Evolutionary conservation across 2,888 invertebrate genomes (phyloP).

Genomic region (Dryococelus australis): DNA sequence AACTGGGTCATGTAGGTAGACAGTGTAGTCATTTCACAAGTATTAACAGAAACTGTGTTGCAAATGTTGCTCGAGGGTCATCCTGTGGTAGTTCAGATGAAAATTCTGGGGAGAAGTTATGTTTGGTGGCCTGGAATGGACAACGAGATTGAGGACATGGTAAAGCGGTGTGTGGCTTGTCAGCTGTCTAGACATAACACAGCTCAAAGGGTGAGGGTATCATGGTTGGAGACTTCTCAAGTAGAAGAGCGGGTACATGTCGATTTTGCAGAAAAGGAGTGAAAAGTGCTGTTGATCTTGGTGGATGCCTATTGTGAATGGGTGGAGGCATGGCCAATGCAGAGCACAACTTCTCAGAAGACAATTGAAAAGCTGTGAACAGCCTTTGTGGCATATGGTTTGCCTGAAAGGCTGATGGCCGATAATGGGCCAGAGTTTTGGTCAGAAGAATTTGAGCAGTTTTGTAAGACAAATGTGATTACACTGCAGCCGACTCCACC

Average conservation of each 20-base stretch:
- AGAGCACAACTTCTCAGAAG: conserved; percentile 3
- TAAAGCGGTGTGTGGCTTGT: not conserved
- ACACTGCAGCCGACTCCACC: conserved; percentile 22
- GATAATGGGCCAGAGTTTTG: conserved; percentile 36
- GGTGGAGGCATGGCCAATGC: conserved; percentile 33
- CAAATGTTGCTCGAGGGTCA: conserved; percentile 24
- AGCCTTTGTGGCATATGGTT: not conserved
- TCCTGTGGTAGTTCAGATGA: conserved; percentile 26
- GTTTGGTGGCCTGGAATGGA: not conserved
- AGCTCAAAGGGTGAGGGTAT: not conserved
- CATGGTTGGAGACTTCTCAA: not conserved
- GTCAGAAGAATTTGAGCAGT: conserved; percentile 31
- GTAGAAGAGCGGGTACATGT: conserved; percentile 28
- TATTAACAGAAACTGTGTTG: conserved; percentile 12
- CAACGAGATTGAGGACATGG: not conserved
- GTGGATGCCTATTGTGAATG: conserved; percentile 34
- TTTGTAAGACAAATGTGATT: conserved; percentile 26
- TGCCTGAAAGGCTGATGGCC: conserved; percentile 32
- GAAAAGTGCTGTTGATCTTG: conserved; percentile 4
- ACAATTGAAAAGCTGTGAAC: conserved; percentile 18
- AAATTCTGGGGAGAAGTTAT: conserved; percentile 22
- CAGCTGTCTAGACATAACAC: not conserved
- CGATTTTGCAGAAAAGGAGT: conserved; percentile 33
- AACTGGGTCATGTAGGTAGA: not conserved
- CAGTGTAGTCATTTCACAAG: too few species aligned